phyloP scores from a whole-genome alignment of 1,140 invertebrate genomes.

The Belonocnema kinseyi region DNA sequence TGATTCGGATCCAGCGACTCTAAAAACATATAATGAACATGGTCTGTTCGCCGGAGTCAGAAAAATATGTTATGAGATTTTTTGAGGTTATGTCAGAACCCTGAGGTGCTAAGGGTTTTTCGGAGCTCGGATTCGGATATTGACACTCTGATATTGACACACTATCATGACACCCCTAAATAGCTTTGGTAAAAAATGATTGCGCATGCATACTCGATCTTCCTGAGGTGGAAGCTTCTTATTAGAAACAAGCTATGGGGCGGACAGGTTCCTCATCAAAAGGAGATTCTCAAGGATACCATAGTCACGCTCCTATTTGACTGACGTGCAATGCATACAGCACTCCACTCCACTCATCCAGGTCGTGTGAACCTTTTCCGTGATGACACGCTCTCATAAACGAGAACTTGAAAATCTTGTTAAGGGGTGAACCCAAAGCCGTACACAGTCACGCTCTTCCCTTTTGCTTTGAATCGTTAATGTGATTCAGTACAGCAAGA shows the following conservation, averaged over 20 bases:
- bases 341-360: constrained; percentile 20
- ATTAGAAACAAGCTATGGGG: background rate
- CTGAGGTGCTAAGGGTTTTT: too few relatives aligned
- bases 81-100: too few relatives aligned
- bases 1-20: too few relatives aligned
- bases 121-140: too few relatives aligned
- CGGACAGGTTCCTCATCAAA: background rate
- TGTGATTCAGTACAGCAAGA: background rate
- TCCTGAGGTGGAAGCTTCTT: background rate
- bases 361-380: constrained; percentile 10
- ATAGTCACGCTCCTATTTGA: constrained; percentile 24
- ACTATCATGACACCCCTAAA: too few relatives aligned
- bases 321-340: constrained; percentile 26
- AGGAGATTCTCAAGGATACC: constrained; percentile 8
- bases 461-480: constrained; percentile 17
- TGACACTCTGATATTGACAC: too few relatives aligned
- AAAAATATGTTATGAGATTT: too few relatives aligned
- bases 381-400: constrained; percentile 27
- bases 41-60: too few relatives aligned
- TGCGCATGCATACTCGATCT: background rate
- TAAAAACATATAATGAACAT: too few relatives aligned
- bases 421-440: constrained; percentile 11
- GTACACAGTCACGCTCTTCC: constrained; percentile 7
- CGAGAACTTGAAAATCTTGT: constrained; percentile 31
- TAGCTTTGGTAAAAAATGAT: too few relatives aligned